These are phyloP conservation scores for Pluvianellus socialis DNA, from an alignment of 2,113 vertebrate species.

Conservation along the genomic window DNA sequence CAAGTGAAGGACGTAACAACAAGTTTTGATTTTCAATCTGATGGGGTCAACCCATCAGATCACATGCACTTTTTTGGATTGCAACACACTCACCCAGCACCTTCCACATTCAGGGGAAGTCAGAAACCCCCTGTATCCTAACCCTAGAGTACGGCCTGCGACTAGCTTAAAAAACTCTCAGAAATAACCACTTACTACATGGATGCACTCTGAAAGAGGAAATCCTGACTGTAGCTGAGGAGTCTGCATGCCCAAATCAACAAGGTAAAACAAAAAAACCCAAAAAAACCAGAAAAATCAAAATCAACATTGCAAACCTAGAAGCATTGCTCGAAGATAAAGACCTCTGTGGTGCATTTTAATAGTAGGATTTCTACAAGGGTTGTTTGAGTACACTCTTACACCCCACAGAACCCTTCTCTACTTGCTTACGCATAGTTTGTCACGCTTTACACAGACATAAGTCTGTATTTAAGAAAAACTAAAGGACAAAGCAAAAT, in stretches of 20 bases:
- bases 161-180: neutral
- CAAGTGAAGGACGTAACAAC: neutral
- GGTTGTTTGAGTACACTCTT: neutral
- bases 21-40: neutral
- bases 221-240: neutral
- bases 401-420: neutral
- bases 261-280: neutral
- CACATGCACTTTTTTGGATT: accelerated
- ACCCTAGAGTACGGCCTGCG: neutral
- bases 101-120: neutral
- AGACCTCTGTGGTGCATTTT: neutral
- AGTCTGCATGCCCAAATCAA: neutral
- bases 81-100: neutral
- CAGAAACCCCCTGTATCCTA: neutral
- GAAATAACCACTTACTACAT: neutral
- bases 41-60: neutral
- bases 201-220: neutral
- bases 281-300: neutral
- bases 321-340: neutral
- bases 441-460: neutral
- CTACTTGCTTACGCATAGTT: neutral
- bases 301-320: neutral
- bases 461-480: neutral
- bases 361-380: neutral
- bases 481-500: neutral